Evolutionary conservation across 2,888 invertebrate species (phyloP).

Genomic region (Chloromyia formosa): DNA sequence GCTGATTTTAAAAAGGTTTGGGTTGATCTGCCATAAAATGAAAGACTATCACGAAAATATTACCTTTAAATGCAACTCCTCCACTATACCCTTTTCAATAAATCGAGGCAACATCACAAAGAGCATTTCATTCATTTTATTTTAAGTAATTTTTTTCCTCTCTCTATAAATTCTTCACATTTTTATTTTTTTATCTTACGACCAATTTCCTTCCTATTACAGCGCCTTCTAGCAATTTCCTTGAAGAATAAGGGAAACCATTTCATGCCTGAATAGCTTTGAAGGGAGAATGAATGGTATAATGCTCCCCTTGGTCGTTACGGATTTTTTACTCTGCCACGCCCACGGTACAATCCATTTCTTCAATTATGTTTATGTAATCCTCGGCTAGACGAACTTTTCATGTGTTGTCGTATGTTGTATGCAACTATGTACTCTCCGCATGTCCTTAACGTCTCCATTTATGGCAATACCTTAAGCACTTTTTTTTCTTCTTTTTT

Average conservation of each 20-base stretch:
- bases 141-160: too few species aligned
- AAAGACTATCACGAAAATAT: too few species aligned
- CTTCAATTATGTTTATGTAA: slow-evolving; percentile 40
- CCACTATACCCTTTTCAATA: too few species aligned
- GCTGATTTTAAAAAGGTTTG: too few species aligned
- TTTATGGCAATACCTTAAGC: slow-evolving; percentile 4
- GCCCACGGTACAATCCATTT: slow-evolving; percentile 39
- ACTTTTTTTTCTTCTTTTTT: not conserved
- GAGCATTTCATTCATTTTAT: too few species aligned
- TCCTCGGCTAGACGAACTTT: slow-evolving; percentile 40
- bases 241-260: slow-evolving; percentile 6
- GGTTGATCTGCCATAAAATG: too few species aligned
- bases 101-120: too few species aligned
- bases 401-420: not conserved
- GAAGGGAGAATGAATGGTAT: slow-evolving; percentile 9
- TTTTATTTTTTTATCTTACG: slow-evolving; percentile 21
- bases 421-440: too few species aligned
- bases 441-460: not conserved
- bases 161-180: not conserved
- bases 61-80: too few species aligned
- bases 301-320: slow-evolving; percentile 17
- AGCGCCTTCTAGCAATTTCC: slow-evolving; percentile 2
- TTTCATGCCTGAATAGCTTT: slow-evolving; percentile 26
- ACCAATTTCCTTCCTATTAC: slow-evolving; percentile 23
- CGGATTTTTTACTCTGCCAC: slow-evolving; percentile 28